Conservation (phyloP, 2,888 invertebrate genomes). For the Drosophila pegasa region DNA sequence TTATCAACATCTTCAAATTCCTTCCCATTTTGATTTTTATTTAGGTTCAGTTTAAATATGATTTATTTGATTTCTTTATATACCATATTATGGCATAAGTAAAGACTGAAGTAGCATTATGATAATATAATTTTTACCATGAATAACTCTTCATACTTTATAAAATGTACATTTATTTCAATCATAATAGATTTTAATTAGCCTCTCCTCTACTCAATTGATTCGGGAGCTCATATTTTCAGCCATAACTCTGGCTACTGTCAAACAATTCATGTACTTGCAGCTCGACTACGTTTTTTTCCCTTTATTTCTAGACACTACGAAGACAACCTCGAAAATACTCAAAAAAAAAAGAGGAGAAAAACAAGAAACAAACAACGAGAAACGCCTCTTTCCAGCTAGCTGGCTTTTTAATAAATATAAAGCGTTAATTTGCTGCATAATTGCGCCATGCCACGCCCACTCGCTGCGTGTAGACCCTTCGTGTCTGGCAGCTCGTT, state of each 20-base stretch:
- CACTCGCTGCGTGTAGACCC: conserved; percentile 48
- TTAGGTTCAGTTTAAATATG: neutral
- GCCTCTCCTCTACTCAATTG: conserved; percentile 17
- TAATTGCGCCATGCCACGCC: conserved; percentile 75
- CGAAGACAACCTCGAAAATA: conserved; percentile 13
- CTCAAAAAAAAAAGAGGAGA: neutral
- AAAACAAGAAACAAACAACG: conserved; percentile 8
- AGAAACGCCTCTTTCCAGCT: conserved; percentile 39
- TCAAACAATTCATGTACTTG: conserved; percentile 47
- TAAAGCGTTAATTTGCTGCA: conserved; percentile 81
- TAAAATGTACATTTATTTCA: conserved; percentile 47
- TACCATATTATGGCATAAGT: neutral
- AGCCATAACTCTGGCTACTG: conserved; percentile 50
- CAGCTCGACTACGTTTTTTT: conserved; percentile 28
- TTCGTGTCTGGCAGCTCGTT: conserved; percentile 63
- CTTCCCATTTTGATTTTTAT: too few relatives aligned
- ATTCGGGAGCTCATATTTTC: conserved; percentile 11
- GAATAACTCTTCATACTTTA: too few relatives aligned
- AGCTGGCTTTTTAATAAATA: conserved; percentile 74
- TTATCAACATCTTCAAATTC: too few relatives aligned
- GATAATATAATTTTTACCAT: too few relatives aligned
- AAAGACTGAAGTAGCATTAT: fast-evolving
- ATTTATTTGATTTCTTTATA: neutral
- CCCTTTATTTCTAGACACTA: conserved; percentile 13
- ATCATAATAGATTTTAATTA: conserved; percentile 61